These are phyloP conservation scores for Barnardius zonarius DNA, from an alignment of 2,113 vertebrate genomes.

Conservation along the genomic window DNA sequence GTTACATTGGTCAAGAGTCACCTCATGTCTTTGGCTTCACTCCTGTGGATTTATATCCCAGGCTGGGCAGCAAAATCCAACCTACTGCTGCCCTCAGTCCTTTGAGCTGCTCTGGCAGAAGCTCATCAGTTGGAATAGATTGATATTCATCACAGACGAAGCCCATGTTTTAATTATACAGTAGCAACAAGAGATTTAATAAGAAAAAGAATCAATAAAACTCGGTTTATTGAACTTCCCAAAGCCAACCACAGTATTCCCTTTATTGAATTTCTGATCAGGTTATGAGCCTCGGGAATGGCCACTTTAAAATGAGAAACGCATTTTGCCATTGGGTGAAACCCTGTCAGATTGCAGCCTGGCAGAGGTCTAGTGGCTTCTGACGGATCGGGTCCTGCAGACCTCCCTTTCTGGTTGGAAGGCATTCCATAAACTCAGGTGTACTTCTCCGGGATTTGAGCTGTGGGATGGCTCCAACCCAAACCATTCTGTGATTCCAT, in stretches of 20 bases:
- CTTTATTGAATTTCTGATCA: background rate
- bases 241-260: background rate
- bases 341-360: background rate
- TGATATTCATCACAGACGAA: background rate
- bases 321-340: background rate
- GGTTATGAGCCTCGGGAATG: background rate
- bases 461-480: background rate
- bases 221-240: background rate
- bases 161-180: background rate
- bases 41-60: background rate
- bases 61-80: background rate
- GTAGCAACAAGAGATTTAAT: background rate
- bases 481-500: background rate
- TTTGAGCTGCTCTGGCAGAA: background rate
- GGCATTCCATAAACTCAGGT: background rate
- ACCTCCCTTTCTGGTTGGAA: accelerated
- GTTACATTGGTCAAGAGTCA: background rate
- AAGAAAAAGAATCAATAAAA: background rate
- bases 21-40: too few relatives aligned
- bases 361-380: background rate
- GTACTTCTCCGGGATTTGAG: background rate
- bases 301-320: background rate
- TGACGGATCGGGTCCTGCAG: accelerated
- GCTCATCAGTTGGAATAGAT: background rate
- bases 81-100: background rate